Conservation (phyloP, 2,888 invertebrate species). For the Hyposoter dolosus region DNA sequence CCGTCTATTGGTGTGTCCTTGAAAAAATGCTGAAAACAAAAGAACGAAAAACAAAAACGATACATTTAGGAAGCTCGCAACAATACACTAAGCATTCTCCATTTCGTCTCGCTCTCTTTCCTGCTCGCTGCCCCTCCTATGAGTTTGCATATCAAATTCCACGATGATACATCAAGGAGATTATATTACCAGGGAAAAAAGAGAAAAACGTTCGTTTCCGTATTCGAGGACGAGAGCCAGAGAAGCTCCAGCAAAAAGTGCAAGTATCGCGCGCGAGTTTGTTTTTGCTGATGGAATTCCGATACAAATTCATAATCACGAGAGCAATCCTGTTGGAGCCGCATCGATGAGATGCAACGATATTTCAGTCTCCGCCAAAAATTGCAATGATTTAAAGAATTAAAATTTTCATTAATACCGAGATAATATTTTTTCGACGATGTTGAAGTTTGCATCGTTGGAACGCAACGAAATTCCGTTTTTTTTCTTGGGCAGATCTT, state of each 20-base stretch:
- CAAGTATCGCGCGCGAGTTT: background rate
- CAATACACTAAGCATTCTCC: background rate
- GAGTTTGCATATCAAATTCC: constrained; percentile 15
- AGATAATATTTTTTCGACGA: too few species aligned
- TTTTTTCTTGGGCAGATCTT: too few species aligned
- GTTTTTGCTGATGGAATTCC: background rate
- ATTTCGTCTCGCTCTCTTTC: background rate
- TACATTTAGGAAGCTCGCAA: constrained; percentile 13
- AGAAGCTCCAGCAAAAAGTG: constrained; percentile 8
- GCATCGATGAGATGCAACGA: background rate
- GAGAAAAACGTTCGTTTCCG: background rate
- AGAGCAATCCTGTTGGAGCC: background rate
- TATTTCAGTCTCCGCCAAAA: background rate
- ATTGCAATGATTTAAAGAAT: too few species aligned
- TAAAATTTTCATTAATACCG: too few species aligned
- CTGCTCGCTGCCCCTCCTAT: constrained; percentile 1
- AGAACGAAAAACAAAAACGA: constrained; percentile 31
- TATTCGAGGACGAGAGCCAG: background rate
- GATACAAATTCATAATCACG: background rate
- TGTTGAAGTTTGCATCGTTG: too few species aligned
- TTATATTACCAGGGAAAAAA: constrained; percentile 19
- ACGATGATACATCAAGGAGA: constrained; percentile 36
- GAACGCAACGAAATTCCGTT: too few species aligned
- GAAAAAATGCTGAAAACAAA: constrained; percentile 78
- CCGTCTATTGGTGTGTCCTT: constrained; percentile 76